These are phyloP conservation scores for Micromys minutus DNA, from an alignment of 2,113 vertebrate species.

Conservation along the genomic window DNA sequence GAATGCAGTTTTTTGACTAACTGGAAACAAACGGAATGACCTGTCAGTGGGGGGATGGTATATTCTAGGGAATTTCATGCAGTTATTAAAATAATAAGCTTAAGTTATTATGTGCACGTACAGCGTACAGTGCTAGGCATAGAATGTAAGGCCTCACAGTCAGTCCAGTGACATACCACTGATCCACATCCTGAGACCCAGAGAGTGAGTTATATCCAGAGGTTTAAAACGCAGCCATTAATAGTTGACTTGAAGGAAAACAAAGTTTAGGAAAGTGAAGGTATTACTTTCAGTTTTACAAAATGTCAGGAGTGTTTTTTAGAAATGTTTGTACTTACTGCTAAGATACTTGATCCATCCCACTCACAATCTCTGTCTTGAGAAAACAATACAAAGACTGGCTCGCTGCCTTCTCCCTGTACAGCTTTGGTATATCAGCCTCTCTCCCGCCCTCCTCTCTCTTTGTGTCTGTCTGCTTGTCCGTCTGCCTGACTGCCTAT, in stretches of 20 bases:
- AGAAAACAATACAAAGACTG: background rate
- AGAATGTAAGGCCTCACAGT: background rate
- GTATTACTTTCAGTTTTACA: background rate
- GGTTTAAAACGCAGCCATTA: background rate
- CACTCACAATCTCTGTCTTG: background rate
- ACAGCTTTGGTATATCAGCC: background rate
- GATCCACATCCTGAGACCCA: background rate
- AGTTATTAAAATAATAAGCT: background rate
- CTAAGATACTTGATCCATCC: background rate
- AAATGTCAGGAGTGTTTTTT: background rate
- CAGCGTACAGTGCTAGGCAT: background rate
- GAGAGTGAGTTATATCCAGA: background rate
- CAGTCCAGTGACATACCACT: background rate
- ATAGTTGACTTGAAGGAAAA: background rate
- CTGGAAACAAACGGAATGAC: background rate
- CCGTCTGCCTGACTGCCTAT: too few species aligned
- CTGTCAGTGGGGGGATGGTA: background rate
- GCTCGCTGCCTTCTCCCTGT: background rate
- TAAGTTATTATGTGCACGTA: background rate
- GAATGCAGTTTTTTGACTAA: background rate
- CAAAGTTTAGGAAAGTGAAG: background rate
- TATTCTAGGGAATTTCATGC: constrained; percentile 1
- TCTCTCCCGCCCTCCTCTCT: background rate
- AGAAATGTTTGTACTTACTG: background rate
- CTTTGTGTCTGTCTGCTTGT: background rate